Conservation (phyloP, 2,888 invertebrate species). For the Drosophila kanekoi region DNA sequence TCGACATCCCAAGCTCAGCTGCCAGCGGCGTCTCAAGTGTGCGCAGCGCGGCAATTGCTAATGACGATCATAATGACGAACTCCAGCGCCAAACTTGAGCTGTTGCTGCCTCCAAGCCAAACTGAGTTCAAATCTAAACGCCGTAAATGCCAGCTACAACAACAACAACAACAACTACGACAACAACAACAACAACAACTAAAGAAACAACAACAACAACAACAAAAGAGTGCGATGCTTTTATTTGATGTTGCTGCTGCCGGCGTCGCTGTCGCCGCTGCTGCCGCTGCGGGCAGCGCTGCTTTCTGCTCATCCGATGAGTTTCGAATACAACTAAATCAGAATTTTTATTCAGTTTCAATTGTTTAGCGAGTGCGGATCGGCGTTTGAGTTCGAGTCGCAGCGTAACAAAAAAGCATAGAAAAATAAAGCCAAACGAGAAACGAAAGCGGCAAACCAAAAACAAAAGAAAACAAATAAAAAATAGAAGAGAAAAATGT, state of each 20-base stretch:
- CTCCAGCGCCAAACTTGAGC: constrained; percentile 65
- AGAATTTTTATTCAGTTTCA: constrained; percentile 85
- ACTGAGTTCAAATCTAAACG: constrained; percentile 71
- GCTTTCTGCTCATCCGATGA: constrained; percentile 76
- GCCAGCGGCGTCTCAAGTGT: constrained; percentile 39
- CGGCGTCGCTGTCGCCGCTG: constrained; percentile 15
- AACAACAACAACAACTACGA: constrained; percentile 37
- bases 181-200: constrained; percentile 38
- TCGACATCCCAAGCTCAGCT: constrained; percentile 15
- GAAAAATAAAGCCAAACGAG: constrained; percentile 33
- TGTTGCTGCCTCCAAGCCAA: constrained; percentile 46
- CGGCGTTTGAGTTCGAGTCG: constrained; percentile 65
- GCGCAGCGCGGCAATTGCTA: constrained; percentile 64
- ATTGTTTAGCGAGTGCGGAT: constrained; percentile 84
- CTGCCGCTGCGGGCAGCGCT: constrained; percentile 52
- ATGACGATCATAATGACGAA: constrained; percentile 72
- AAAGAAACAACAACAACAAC: constrained; percentile 30
- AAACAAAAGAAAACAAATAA: constrained; percentile 8
- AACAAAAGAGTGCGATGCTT: constrained; percentile 52
- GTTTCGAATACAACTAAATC: constrained; percentile 82
- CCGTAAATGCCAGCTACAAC: constrained; percentile 56
- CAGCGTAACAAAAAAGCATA: constrained; percentile 45
- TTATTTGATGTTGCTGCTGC: constrained; percentile 40
- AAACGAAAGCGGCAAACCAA: constrained; percentile 48
- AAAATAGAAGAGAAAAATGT: constrained; percentile 19